These are phyloP conservation scores for Fopius arisanus DNA, from an alignment of 1,140 invertebrate species.

Conservation along the genomic window DNA sequence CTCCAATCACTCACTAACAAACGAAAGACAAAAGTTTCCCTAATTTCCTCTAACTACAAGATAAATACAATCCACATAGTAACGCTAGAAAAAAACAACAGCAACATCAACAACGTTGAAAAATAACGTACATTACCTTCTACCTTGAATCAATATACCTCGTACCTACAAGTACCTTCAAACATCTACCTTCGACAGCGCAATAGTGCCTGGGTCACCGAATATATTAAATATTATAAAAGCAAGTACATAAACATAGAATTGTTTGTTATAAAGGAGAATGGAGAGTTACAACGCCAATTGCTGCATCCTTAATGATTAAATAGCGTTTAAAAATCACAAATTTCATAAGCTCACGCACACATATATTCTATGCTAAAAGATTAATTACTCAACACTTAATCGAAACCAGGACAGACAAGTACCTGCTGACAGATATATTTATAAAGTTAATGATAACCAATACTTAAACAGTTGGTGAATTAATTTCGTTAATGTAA, in stretches of 20 bases:
- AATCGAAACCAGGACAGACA: constrained; percentile 55
- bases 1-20: not conserved
- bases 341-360: not conserved
- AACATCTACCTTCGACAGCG: constrained; percentile 58
- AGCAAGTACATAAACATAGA: constrained; percentile 32
- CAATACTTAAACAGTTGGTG: constrained; percentile 16
- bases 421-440: constrained; percentile 61
- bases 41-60: not conserved
- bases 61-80: not conserved
- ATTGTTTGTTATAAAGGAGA: not conserved
- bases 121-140: constrained; percentile 39
- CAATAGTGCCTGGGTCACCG: constrained; percentile 61
- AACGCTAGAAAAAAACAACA: not conserved
- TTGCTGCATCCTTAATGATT: constrained; percentile 27
- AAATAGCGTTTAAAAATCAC: constrained; percentile 20
- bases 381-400: constrained; percentile 27
- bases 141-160: constrained; percentile 63
- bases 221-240: constrained; percentile 32
- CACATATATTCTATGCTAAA: not conserved
- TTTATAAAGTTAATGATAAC: constrained; percentile 51
- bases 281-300: not conserved
- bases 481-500: not conserved
- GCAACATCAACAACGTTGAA: constrained; percentile 5
- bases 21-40: not conserved
- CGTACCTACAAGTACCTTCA: constrained; percentile 63